Evolutionary conservation across 2,888 invertebrate species (phyloP), one percentile per base, ranked within the genome.

Genomic region (Nomada lathburiana): DNA sequence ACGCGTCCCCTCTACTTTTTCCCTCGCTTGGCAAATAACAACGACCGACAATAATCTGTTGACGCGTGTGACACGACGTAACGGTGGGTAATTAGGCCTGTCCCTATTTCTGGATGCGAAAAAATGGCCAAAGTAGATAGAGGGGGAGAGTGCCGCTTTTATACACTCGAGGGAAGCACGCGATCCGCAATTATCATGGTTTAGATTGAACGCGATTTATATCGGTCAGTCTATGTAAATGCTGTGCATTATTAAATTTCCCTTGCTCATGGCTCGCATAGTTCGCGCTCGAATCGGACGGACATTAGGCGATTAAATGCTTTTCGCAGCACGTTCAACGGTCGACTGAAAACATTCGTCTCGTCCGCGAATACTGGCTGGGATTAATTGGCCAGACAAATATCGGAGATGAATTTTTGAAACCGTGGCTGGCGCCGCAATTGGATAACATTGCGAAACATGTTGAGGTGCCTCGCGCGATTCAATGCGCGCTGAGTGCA

Each of bases 1-100:
- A 79, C 70, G 75, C 59, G 64, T 20, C 42, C 29, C 63, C 10
- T 52, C 9, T 36, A 52, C 42, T 3, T 26, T 55, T 44, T 16
- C 44, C 26, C 50, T 23, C 44, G 18, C 60, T 23, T 16, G 70
- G 63, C 76, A 59, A 53, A 53, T 62, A 76, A 73, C 69, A 59
- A 60, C 68, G 70, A 83, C 83, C 73, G 74, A 59, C 50, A 26
- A n/a, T 7, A 36, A 50, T 20, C n/a, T 69, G 86, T 71, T 70
- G 74, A 76, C 84, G 68, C 76, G 73, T 65, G 57, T 53, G 68
- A 73, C 59, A 50, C 65, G 69, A 55, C 67, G 70, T 62, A 85
- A 78, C 76, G 82, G 63, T 64, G 65, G 70, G 18, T 76, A 87
- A 86, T 78, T 80, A 78, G 76, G 20, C 13, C 26, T 64, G 71